Percentiles rank a stretch among this genome's conserved stretches.
These are phyloP conservation scores for Mimas tiliae DNA, from an alignment of 2,888 invertebrate species.

Conservation along the genomic window DNA sequence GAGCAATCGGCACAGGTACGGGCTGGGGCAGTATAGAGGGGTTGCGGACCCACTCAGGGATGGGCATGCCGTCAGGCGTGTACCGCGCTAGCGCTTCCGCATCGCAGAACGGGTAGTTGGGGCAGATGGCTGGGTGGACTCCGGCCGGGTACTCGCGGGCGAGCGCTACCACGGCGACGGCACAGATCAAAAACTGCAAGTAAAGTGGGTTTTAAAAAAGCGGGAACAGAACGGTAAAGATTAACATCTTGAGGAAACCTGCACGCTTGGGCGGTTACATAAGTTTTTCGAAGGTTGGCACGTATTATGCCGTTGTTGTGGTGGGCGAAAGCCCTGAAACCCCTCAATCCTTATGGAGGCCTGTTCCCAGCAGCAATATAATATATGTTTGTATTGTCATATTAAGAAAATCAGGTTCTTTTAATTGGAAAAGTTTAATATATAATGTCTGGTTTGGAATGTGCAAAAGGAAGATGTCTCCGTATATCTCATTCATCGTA, in stretches of 20 bases:
- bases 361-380: too few species aligned
- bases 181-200: constrained; percentile 70
- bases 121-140: constrained; percentile 84
- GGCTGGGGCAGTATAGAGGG: constrained; percentile 56
- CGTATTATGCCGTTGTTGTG: too few species aligned
- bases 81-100: constrained; percentile 70
- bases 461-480: too few species aligned
- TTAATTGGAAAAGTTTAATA: too few species aligned
- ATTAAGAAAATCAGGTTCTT: too few species aligned
- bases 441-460: too few species aligned
- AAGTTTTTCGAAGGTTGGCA: too few species aligned
- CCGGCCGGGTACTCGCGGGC: constrained; percentile 84
- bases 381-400: too few species aligned
- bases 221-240: constrained; percentile 24
- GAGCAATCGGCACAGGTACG: constrained; percentile 31
- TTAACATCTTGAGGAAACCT: neutral
- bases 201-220: constrained; percentile 19
- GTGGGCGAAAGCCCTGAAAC: too few species aligned
- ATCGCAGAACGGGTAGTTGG: constrained; percentile 85
- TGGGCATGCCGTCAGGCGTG: constrained; percentile 74
- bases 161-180: constrained; percentile 70
- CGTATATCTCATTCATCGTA: too few species aligned
- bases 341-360: too few species aligned
- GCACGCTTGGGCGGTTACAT: too few species aligned
- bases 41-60: constrained; percentile 76